phyloP scores from a whole-genome alignment of 1,140 invertebrate genomes.

The Achroia grisella region DNA sequence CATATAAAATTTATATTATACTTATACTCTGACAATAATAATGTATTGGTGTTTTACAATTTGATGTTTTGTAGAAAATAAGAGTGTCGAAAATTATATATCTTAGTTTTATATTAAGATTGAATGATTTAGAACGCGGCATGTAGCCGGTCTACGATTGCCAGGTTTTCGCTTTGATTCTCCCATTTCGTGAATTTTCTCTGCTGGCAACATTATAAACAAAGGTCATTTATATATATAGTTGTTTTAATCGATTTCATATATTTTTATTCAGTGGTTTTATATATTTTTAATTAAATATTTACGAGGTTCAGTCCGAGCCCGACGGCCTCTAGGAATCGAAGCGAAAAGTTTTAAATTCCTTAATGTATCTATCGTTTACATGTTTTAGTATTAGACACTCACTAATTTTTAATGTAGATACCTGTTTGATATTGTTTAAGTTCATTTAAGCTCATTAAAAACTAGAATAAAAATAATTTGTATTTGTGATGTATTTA shows the following conservation, averaged over 20 bases:
- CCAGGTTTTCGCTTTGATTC: constrained; percentile 21
- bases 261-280: not conserved
- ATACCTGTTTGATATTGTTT: not conserved
- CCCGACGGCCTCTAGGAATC: constrained; percentile 26
- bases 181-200: not conserved
- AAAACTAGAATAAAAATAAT: not conserved
- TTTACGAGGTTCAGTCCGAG: constrained; percentile 25
- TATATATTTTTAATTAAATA: not conserved
- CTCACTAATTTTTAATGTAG: constrained; percentile 2
- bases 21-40: constrained; percentile 22
- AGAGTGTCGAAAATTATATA: constrained; percentile 14
- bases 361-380: not conserved
- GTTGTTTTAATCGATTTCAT: not conserved
- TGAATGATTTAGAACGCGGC: constrained; percentile 10
- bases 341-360: constrained; percentile 12
- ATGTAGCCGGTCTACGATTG: constrained; percentile 8
- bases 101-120: constrained; percentile 12
- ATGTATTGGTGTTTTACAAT: constrained; percentile 26
- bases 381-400: constrained; percentile 2
- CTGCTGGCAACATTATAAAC: no score
- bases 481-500: constrained; percentile 1
- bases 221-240: no score
- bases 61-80: constrained; percentile 38
- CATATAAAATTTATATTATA: constrained; percentile 9
- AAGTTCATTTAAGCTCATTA: not conserved